Evolutionary conservation across 2,888 invertebrate species (phyloP).

Genomic region (Leptinotarsa rubiginosa): DNA sequence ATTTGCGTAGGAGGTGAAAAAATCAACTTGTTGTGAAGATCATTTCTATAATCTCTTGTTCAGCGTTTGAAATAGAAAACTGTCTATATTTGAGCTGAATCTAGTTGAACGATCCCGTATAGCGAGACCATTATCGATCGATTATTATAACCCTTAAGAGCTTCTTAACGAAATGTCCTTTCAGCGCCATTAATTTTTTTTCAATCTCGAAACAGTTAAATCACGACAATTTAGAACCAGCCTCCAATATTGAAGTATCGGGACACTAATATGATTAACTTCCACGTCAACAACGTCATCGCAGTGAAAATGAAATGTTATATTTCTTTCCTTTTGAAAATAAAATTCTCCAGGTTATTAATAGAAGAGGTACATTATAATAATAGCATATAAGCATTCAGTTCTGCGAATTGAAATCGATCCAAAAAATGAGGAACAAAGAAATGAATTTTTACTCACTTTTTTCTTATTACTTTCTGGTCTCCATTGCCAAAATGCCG

Average conservation of each 20-base stretch:
- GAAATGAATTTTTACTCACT: constrained; percentile 60
- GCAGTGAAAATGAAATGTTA: background rate
- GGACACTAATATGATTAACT: background rate
- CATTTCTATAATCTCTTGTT: no score
- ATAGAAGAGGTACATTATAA: constrained; percentile 10
- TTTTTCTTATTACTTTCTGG: constrained; percentile 61
- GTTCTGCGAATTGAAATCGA: constrained; percentile 29
- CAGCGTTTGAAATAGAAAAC: no score
- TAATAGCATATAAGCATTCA: constrained; percentile 13
- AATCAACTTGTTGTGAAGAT: no score
- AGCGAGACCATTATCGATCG: no score
- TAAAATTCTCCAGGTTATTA: background rate
- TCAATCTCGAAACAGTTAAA: background rate
- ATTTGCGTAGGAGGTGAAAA: no score
- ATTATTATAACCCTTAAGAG: no score
- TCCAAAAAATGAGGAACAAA: constrained; percentile 32
- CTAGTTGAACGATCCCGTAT: no score
- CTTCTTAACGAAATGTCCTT: no score
- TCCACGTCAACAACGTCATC: background rate
- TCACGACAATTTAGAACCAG: background rate
- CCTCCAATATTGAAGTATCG: background rate
- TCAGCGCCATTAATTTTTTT: no score
- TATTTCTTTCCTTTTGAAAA: constrained; percentile 5
- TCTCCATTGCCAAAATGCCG: constrained; percentile 73
- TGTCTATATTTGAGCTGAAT: no score